Conservation (phyloP, 30 jellyfish, hydroid and myxozoan genomes). For the Chironex yamaguchii region DNA sequence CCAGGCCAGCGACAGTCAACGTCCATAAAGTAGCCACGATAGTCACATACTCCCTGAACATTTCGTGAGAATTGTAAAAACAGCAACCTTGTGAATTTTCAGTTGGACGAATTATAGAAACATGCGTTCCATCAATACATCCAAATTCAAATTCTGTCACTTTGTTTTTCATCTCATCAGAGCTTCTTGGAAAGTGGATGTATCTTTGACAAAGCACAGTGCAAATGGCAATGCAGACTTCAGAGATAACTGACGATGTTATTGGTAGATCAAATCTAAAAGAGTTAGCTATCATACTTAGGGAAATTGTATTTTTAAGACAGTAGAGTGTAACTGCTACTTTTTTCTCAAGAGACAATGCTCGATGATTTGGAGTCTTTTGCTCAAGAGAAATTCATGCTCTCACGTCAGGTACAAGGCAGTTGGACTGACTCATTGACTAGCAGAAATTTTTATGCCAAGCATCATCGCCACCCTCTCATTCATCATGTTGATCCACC, state of each 20-base stretch:
- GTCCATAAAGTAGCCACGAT: slow-evolving; percentile 51
- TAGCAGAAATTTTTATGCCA: slow-evolving; percentile 58
- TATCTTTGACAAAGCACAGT: slow-evolving; percentile 19
- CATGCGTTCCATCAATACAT: slow-evolving; percentile 71
- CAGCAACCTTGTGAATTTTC: slow-evolving; percentile 32
- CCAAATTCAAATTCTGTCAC: slow-evolving; percentile 61
- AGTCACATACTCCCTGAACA: slow-evolving; percentile 54
- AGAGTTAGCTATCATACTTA: slow-evolving; percentile 65
- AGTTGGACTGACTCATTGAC: slow-evolving; percentile 2
- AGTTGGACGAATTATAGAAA: slow-evolving; percentile 34
- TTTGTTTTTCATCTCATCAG: slow-evolving; percentile 16
- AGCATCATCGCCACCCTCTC: slow-evolving; percentile 22
- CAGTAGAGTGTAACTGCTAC: slow-evolving; percentile 51
- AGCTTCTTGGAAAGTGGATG: slow-evolving; percentile 1
- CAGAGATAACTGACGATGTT: slow-evolving; percentile 5
- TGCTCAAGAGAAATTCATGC: slow-evolving; percentile 32
- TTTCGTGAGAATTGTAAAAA: slow-evolving; percentile 26
- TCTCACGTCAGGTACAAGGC: slow-evolving; percentile 18
- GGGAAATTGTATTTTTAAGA: slow-evolving; percentile 51
- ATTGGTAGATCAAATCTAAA: slow-evolving; percentile 35
- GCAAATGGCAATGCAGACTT: slow-evolving; percentile 39
- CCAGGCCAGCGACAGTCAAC: slow-evolving; percentile 69
- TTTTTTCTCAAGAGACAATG: slow-evolving; percentile 55
- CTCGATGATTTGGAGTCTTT: slow-evolving; percentile 38
- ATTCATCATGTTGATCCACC: slow-evolving; percentile 60